Evolutionary conservation across 1,140 invertebrate species (phyloP), one percentile per base, ranked within the genome.

Genomic region (Bicyclus anynana): DNA sequence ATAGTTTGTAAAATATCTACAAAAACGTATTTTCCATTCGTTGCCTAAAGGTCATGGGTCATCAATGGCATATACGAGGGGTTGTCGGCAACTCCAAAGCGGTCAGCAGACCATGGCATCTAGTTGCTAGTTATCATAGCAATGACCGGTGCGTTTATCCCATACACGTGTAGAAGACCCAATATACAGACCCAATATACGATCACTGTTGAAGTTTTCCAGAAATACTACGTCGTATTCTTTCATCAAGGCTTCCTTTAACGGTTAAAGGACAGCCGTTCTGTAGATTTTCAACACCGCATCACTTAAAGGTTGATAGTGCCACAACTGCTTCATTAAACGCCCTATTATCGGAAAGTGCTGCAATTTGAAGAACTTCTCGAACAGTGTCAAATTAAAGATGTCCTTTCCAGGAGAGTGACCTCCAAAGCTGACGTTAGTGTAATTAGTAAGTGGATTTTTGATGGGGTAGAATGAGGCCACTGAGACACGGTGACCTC

Each of bases 401-500:
- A 68, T 64, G 61, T 82, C 82, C 7, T 79, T 14, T 13, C 80
- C 70, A 3, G 83, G 16, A 1, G 76, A 65, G 53, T 83, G 72
- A 13, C 80, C 69, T 59, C 80, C 69, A 14, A 90, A 67, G 48
- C 77, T 79, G 12, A 85, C 57, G 48, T 81, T 72, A 0, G 70
- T 84, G 71, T 84, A 87, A 23, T 82, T 84, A n/a, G 67, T 67
- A 1, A 67, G 71, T 44, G 77, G 77, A 21, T 78, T 59, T 57
- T 73, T 72, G 5, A 75, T 33, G 0, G 84, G 79, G 57, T 89
- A 90, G 53, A 91, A 91, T 2, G 92, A 93, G 2, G 93, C 74
- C 1, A 94, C 90, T 0, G 92, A 94, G 1, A 95, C 29, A 10
- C 93, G 80, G 67, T 95, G 93, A 1, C 93, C 93, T n/a, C 90